Evolutionary conservation across 2,888 invertebrate genomes (phyloP).

Genomic region (Cheilosia vernalis): DNA sequence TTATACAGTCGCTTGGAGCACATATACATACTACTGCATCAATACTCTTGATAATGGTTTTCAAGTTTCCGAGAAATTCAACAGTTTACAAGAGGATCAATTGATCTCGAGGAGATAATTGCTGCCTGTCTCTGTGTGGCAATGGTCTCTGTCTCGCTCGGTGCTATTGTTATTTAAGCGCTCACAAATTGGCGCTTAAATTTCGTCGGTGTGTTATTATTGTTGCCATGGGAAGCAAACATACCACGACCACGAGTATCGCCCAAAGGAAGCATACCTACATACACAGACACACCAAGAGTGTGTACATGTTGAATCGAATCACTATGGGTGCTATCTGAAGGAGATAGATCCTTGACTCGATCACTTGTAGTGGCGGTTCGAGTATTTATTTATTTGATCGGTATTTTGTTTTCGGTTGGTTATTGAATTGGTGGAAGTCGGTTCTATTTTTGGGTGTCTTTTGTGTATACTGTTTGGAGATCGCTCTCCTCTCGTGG

Average conservation of each 20-base stretch:
- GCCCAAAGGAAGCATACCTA: constrained; percentile 29
- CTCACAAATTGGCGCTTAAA: constrained; percentile 72
- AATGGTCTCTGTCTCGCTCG: constrained; percentile 35
- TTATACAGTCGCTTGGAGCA: not conserved
- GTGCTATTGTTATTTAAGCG: constrained; percentile 9
- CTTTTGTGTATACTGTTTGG: constrained; percentile 39
- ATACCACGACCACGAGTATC: not conserved
- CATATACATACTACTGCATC: constrained; percentile 13
- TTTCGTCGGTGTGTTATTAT: constrained; percentile 44
- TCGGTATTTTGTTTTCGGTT: constrained; percentile 39
- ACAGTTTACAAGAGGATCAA: constrained; percentile 63
- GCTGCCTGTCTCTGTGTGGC: constrained; percentile 64
- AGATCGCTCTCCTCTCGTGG: constrained; percentile 43
- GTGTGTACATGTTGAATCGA: constrained; percentile 44
- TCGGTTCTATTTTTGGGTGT: constrained; percentile 48
- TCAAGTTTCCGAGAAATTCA: constrained; percentile 64
- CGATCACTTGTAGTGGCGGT: constrained; percentile 62
- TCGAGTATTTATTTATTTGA: constrained; percentile 70
- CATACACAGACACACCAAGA: not conserved
- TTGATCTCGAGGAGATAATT: constrained; percentile 70
- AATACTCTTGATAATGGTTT: constrained; percentile 47
- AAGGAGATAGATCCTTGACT: constrained; percentile 70
- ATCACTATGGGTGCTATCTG: constrained; percentile 62
- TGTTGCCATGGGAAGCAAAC: constrained; percentile 58
- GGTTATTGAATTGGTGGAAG: constrained; percentile 9